Base-by-base conservation (phyloP, 2,113 vertebrate genomes). In the Entomyzon cyanotis region DNA sequence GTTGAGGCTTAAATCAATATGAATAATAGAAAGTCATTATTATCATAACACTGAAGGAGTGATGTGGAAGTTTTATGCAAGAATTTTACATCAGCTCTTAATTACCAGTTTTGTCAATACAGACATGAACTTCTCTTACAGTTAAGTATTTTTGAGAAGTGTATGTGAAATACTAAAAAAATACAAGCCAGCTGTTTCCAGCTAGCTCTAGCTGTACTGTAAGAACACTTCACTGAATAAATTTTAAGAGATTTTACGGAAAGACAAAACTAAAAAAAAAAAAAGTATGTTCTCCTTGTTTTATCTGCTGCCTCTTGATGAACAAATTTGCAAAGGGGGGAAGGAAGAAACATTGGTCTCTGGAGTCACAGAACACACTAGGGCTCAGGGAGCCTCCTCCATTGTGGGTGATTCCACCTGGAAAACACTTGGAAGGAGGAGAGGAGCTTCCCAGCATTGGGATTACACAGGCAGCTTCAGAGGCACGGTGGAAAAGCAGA, bases 41-140 rank as follows among this genome's bases (percentile, higher is more conserved):
- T 91, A 87, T 63, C 15, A 21, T 59, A 75, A 75, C 16, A 33
- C 39, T 62, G 33, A 71, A 50, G 16, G 35, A 89, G 23, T 39
- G 10, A 87, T 62, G 41, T 22, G n/a, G 22, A 84, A 89, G 27
- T 23, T 85, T 78, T 75, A 42, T 46, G 47, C 35, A 63, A 39
- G 56, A 50, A 46, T 68, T 87, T 82, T 67, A 63, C 33, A 55
- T 55, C 23, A 78, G n/a, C 73, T 77, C n/a, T 64, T 93, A 85
- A 95, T 90, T 93, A 70, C 33, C 33, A 58, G 39, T 79, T 89
- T 85, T 87, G 70, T 87, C 89, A 79, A 79, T 58, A 79, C 2
- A 82, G 56, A 85, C 15, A 59, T 37, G 33, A 95, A 84, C 35
- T 78, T 75, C 22, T 94, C 41, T 69, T 70, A 39, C 27, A 53